Conservation (phyloP, 2,113 vertebrate species). For the Motacilla alba region DNA sequence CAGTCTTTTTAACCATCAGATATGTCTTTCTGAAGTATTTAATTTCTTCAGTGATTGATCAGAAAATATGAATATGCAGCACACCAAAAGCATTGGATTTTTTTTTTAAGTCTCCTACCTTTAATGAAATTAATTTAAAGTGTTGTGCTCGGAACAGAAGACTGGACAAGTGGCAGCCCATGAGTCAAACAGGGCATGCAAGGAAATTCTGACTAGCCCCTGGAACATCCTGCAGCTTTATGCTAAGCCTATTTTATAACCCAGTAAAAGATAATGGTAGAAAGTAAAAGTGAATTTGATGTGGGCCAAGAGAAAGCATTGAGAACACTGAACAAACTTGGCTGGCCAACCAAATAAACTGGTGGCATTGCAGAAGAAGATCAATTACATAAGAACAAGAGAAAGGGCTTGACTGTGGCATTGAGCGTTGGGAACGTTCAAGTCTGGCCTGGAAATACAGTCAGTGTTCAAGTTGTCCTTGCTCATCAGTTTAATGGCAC, state of each 20-base stretch:
- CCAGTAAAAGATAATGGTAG: not conserved
- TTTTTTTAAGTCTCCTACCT: not conserved
- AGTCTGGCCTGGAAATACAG: not conserved
- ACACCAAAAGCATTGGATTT: not conserved
- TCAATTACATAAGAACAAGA: not conserved
- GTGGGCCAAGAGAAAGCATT: not conserved
- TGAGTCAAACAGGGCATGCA: not conserved
- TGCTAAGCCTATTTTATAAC: not conserved
- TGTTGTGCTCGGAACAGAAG: not conserved
- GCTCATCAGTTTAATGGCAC: not conserved
- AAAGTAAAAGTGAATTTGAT: not conserved
- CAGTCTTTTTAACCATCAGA: not conserved
- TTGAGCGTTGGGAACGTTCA: not conserved
- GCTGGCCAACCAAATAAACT: not conserved
- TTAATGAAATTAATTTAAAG: not conserved
- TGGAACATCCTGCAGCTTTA: not conserved
- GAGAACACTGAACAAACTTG: not conserved
- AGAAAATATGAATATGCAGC: not conserved
- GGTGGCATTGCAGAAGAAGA: not conserved
- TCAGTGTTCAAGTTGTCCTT: not conserved
- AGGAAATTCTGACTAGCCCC: not conserved
- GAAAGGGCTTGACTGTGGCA: not conserved
- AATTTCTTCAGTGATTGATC: not conserved
- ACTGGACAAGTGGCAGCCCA: not conserved
- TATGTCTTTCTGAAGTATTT: not conserved